phyloP scores from a whole-genome alignment of 2,888 invertebrate genomes.

The Malachius bipustulatus region DNA sequence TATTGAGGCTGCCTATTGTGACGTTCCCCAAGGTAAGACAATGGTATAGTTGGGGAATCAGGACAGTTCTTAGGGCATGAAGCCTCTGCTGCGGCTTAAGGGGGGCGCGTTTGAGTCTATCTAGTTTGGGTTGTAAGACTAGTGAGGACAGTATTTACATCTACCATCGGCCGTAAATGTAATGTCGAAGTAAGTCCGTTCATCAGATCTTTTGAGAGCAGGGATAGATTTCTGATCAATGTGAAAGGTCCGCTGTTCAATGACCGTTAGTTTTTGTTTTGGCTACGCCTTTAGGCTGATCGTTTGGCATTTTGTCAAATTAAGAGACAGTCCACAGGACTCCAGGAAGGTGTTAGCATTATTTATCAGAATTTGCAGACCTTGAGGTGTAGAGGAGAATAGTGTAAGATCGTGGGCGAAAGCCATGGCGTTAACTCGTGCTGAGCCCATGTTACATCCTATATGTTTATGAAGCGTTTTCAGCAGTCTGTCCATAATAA shows the following conservation, averaged over 20 bases:
- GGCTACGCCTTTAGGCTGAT: not conserved
- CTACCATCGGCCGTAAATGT: not conserved
- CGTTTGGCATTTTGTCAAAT: not conserved
- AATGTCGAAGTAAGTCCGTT: slow-evolving; percentile 1
- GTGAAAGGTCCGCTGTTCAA: not conserved
- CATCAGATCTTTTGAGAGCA: not conserved
- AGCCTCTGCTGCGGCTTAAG: too few relatives aligned
- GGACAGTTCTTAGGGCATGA: too few relatives aligned
- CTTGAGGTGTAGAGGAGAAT: not conserved
- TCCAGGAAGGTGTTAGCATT: not conserved
- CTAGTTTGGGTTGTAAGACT: not conserved
- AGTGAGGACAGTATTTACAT: not conserved
- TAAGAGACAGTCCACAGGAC: not conserved
- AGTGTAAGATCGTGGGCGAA: not conserved
- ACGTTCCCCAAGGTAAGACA: not conserved
- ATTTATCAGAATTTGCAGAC: not conserved
- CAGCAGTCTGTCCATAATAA: not conserved
- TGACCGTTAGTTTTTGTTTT: not conserved
- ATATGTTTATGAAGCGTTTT: not conserved
- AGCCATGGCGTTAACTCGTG: not conserved
- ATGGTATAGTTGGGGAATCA: not conserved
- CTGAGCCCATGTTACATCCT: not conserved
- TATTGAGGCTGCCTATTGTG: not conserved
- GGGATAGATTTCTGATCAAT: not conserved
- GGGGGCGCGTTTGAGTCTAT: not conserved